A percentile compares a stretch with the other conserved stretches of the same genome.
phyloP scores from a whole-genome alignment of 2,113 vertebrate genomes.

The Mixornis gularis region DNA sequence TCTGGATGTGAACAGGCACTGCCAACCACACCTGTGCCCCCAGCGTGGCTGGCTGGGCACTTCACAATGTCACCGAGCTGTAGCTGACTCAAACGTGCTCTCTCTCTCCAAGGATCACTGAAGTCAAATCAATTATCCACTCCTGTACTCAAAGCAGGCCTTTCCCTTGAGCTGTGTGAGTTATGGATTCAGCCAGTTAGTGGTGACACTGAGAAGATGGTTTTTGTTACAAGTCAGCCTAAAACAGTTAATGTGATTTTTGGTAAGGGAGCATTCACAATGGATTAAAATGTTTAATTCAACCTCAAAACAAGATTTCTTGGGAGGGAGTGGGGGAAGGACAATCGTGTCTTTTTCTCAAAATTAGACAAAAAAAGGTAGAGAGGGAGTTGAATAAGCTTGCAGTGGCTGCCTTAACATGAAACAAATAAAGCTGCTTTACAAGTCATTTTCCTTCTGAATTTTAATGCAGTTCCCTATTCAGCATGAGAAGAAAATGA shows the following conservation, averaged over 20 bases:
- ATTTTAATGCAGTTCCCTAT: not conserved
- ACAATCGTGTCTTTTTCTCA: not conserved
- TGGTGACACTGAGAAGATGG: rapidly evolving
- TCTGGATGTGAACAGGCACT: not conserved
- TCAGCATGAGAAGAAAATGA: not conserved
- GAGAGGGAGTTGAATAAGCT: not conserved
- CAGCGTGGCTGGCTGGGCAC: rapidly evolving
- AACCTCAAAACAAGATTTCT: not conserved
- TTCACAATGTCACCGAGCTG: rapidly evolving
- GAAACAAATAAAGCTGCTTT: not conserved
- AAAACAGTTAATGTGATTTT: not conserved
- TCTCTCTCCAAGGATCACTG: not conserved
- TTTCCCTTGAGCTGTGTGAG: not conserved
- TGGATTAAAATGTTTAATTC: not conserved
- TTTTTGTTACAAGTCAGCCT: not conserved
- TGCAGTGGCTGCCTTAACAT: not conserved
- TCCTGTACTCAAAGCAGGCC: not conserved
- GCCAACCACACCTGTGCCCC: not conserved
- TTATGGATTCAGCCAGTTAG: not conserved
- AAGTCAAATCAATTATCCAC: not conserved
- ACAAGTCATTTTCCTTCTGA: not conserved
- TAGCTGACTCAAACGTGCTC: rapidly evolving
- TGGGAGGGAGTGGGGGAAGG: not conserved
- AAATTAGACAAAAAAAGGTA: not conserved
- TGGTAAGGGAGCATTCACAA: not conserved